Evolutionary conservation across 2,113 vertebrate species (phyloP).

Genomic region (Lepidiolamprologus cunningtoni): DNA sequence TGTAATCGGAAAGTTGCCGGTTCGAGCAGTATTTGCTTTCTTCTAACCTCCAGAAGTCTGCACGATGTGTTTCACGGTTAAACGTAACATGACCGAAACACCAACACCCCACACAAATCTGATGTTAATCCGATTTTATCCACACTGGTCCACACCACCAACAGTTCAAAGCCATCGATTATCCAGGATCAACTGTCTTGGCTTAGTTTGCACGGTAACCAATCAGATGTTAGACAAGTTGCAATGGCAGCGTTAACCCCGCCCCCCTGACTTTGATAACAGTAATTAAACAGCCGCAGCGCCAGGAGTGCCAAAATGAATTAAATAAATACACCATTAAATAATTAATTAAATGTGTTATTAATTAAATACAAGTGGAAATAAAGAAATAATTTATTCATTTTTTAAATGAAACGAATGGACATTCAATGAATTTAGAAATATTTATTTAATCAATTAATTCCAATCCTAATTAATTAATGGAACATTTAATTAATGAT

Average conservation of each 20-base stretch:
- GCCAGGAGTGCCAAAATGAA: fast-evolving
- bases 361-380: not conserved
- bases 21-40: fast-evolving
- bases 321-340: fast-evolving
- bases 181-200: not conserved
- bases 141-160: not conserved
- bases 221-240: not conserved
- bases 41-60: not conserved
- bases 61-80: not conserved
- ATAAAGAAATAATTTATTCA: fast-evolving
- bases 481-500: not conserved
- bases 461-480: not conserved
- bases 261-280: not conserved
- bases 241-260: not conserved
- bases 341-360: not conserved
- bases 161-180: not conserved
- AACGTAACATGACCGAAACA: not conserved
- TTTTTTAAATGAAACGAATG: not conserved
- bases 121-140: not conserved
- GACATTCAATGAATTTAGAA: not conserved
- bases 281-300: not conserved
- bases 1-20: not conserved
- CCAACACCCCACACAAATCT: not conserved
- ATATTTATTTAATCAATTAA: not conserved
- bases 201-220: not conserved